A percentile compares a stretch with the other conserved stretches of the same genome.
phyloP scores from a whole-genome alignment of 2,113 vertebrate genomes.

The Catharus fuscescens region DNA sequence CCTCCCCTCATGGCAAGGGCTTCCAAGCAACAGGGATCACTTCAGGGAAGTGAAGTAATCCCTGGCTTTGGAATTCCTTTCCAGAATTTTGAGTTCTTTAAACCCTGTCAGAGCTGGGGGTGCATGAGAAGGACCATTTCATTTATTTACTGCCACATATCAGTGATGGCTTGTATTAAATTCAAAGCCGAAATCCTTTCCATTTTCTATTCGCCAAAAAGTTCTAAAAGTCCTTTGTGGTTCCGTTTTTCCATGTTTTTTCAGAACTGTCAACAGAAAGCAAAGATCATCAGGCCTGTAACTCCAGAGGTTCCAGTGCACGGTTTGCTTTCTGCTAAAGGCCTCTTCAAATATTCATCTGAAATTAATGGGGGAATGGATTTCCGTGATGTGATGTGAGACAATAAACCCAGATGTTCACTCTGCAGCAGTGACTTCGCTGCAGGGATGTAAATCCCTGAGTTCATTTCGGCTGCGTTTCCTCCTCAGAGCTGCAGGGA shows the following conservation, averaged over 20 bases:
- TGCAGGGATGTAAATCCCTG: not conserved
- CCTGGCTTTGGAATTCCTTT: not conserved
- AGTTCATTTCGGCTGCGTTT: not conserved
- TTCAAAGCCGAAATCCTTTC: not conserved
- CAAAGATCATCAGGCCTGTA: not conserved
- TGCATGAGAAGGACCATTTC: not conserved
- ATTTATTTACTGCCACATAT: not conserved
- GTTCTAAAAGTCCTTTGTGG: not conserved
- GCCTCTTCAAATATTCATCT: not conserved
- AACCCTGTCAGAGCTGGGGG: not conserved
- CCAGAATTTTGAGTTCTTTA: not conserved
- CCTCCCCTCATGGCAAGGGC: not conserved
- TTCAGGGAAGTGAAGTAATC: not conserved
- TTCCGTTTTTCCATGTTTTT: not conserved
- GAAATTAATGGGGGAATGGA: conserved; percentile 2
- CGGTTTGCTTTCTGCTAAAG: not conserved
- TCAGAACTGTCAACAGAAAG: not conserved
- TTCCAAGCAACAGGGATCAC: not conserved
- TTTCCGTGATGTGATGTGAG: not conserved
- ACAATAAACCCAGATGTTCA: conserved; percentile 21
- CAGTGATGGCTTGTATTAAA: not conserved
- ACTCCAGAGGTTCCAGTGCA: not conserved
- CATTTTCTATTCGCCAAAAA: not conserved
- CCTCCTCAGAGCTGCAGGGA: not conserved
- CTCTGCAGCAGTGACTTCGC: not conserved